These are phyloP conservation scores for Phrynosoma blainvillii DNA, from an alignment of 2,113 vertebrate genomes.

Conservation along the genomic window DNA sequence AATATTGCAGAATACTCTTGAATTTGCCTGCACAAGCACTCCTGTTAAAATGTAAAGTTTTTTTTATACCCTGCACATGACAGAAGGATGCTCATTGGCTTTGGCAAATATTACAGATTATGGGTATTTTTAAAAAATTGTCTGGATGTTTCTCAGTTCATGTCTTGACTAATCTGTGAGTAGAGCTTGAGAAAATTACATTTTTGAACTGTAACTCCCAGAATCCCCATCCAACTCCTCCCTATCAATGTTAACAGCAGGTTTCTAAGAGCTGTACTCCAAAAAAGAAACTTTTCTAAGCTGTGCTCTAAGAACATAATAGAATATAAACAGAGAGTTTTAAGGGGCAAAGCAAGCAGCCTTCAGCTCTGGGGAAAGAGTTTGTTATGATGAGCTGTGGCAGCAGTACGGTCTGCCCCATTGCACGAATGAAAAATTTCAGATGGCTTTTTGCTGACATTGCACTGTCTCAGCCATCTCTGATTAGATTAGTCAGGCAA, in stretches of 20 bases:
- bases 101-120: no score
- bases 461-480: neutral
- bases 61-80: no score
- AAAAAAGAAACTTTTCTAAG: neutral
- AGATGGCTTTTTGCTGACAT: neutral
- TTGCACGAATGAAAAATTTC: constrained; percentile 3
- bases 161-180: neutral
- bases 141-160: neutral
- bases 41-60: no score
- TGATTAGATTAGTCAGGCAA: neutral
- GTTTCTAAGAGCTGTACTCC: no score
- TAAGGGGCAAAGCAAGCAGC: neutral
- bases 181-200: neutral
- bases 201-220: neutral
- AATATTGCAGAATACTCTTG: no score
- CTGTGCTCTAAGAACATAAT: neutral
- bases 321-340: neutral
- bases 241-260: no score
- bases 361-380: neutral
- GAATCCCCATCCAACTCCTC: no score
- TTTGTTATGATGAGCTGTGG: neutral
- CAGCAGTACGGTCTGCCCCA: neutral
- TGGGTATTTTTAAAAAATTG: no score
- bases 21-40: no score
- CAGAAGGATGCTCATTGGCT: no score